phyloP scores from a whole-genome alignment of 2,797 vertebrate genomes.

The Spinus pinus region DNA sequence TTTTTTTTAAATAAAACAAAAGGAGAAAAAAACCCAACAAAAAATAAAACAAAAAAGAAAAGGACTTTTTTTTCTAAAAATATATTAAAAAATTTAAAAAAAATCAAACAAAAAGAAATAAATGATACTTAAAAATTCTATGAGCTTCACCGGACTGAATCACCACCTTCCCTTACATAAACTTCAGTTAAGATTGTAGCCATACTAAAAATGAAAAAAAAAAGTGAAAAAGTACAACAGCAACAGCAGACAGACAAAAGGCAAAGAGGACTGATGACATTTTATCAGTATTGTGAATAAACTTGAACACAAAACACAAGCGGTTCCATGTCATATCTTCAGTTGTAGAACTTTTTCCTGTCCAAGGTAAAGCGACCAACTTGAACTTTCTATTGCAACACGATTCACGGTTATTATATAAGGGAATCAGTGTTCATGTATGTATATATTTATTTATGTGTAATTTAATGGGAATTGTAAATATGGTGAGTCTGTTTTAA shows the following conservation, averaged over 20 bases:
- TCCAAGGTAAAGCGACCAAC: slow-evolving; percentile 89
- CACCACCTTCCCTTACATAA: slow-evolving; percentile 84
- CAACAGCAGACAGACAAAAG: slow-evolving; percentile 73
- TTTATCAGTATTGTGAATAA: slow-evolving; percentile 99
- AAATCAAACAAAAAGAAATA: slow-evolving; percentile 34
- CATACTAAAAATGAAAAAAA: slow-evolving; percentile 72
- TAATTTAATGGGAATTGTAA: slow-evolving; percentile 99
- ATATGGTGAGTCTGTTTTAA: slow-evolving; percentile 99
- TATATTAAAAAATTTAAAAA: slow-evolving; percentile 39
- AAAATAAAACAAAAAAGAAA: slow-evolving; percentile 43
- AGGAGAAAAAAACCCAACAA: slow-evolving; percentile 9
- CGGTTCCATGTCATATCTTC: slow-evolving; percentile 93
- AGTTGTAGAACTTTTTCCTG: slow-evolving; percentile 87
- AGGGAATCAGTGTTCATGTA: slow-evolving; percentile 99
- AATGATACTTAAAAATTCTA: slow-evolving; percentile 67
- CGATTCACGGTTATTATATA: slow-evolving; percentile 92
- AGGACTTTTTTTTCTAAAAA: slow-evolving; percentile 48
- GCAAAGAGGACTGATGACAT: slow-evolving; percentile 87
- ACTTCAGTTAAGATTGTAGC: slow-evolving; percentile 93
- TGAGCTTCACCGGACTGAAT: slow-evolving; percentile 91
- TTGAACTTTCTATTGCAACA: slow-evolving; percentile 95
- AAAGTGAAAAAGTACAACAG: not conserved
- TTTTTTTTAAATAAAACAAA: slow-evolving; percentile 74
- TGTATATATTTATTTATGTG: slow-evolving; percentile 99
- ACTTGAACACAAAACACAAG: slow-evolving; percentile 90